A percentile compares a stretch with the other conserved stretches of the same genome.
phyloP scores from a whole-genome alignment of 2,888 invertebrate genomes.

The Microplitis manilae region DNA sequence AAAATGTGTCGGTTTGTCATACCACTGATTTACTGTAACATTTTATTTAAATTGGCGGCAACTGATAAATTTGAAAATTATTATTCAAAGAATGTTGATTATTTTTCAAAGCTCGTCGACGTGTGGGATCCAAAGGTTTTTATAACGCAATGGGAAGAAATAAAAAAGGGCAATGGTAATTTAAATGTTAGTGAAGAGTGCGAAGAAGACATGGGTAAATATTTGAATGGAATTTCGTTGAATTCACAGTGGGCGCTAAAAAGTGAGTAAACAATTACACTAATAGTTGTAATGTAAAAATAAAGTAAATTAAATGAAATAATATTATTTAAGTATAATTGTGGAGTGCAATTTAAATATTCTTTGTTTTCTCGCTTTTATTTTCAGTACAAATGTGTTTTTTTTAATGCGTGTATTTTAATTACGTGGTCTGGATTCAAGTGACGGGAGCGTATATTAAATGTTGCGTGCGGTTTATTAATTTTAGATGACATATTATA shows the following conservation, averaged over 20 bases:
- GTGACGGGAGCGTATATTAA: not conserved
- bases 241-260: constrained; percentile 74
- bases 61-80: too few species aligned
- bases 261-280: constrained; percentile 67
- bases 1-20: not conserved
- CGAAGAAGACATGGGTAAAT: constrained; percentile 71
- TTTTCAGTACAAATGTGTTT: not conserved
- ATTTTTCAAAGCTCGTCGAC: constrained; percentile 17
- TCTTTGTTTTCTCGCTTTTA: not conserved
- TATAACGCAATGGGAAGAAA: constrained; percentile 43
- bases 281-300: not conserved
- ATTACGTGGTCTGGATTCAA: not conserved
- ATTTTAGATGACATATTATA: not conserved
- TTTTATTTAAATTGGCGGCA: too few species aligned
- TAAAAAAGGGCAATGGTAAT: constrained; percentile 68
- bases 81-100: not conserved
- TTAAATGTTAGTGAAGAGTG: constrained; percentile 71
- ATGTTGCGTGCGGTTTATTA: not conserved
- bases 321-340: not conserved
- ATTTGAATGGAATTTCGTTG: constrained; percentile 71
- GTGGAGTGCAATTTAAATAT: not conserved
- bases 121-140: constrained; percentile 56
- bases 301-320: not conserved
- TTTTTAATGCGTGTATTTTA: not conserved
- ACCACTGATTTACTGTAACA: not conserved